Percentiles rank a stretch among this genome's conserved stretches.
Evolutionary conservation across 2,888 invertebrate species (phyloP).

Genomic region (Drosophila seclusa): DNA sequence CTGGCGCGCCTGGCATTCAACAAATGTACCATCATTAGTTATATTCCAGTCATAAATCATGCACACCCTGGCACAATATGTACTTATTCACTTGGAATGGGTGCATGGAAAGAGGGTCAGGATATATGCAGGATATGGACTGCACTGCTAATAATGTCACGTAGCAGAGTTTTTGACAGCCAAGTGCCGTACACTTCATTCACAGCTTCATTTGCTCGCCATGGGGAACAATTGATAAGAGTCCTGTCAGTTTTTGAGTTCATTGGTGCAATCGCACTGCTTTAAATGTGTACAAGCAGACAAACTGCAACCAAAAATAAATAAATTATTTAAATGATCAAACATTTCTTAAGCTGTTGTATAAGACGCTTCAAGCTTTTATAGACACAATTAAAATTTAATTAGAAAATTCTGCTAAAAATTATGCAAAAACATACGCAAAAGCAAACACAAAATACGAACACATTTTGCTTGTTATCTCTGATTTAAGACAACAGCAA

Average conservation of each 20-base stretch:
- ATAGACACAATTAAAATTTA: slow-evolving; percentile 21
- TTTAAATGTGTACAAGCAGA: slow-evolving; percentile 7
- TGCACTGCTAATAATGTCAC: slow-evolving; percentile 78
- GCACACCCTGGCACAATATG: slow-evolving; percentile 37
- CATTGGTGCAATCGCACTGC: slow-evolving; percentile 34
- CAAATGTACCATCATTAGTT: slow-evolving; percentile 74
- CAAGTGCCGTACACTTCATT: slow-evolving; percentile 59
- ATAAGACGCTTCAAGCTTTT: neutral
- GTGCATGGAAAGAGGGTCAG: slow-evolving; percentile 1
- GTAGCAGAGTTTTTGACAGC: slow-evolving; percentile 73
- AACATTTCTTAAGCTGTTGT: neutral
- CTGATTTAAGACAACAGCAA: slow-evolving; percentile 44
- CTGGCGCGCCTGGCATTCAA: slow-evolving; percentile 45
- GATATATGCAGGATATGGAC: slow-evolving; percentile 45
- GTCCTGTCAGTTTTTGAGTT: slow-evolving; percentile 12
- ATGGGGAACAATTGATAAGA: slow-evolving; percentile 34
- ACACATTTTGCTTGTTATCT: slow-evolving; percentile 47
- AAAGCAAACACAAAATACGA: slow-evolving; percentile 36
- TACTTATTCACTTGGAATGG: slow-evolving; percentile 13
- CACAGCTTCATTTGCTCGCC: slow-evolving; percentile 5
- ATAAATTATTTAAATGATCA: neutral
- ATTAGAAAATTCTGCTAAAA: slow-evolving; percentile 42
- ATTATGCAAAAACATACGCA: slow-evolving; percentile 66
- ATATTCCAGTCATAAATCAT: slow-evolving; percentile 72
- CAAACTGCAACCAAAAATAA: neutral